Evolutionary conservation across 1,140 invertebrate genomes (phyloP).

Genomic region (Tetragnatha versicolor): DNA sequence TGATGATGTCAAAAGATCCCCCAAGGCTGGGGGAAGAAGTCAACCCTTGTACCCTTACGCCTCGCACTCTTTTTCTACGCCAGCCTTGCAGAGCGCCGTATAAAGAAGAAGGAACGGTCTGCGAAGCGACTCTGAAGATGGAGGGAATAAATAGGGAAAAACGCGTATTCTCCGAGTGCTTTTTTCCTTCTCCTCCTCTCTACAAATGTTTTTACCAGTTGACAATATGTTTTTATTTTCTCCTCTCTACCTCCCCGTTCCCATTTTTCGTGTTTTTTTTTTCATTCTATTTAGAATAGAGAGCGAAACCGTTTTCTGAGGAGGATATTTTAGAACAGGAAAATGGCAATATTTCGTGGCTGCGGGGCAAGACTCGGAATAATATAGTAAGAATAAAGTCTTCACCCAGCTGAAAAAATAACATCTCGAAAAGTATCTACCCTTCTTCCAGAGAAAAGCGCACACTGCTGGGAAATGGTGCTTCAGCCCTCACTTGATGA

Average conservation of each 20-base stretch:
- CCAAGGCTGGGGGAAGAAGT: constrained; percentile 31
- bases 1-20: constrained; percentile 48
- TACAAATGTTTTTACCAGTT: constrained; percentile 23
- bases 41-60: not conserved
- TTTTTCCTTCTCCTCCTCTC: not conserved
- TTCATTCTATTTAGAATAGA: constrained; percentile 17
- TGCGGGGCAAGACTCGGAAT: constrained; percentile 26
- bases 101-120: constrained; percentile 6
- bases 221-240: constrained; percentile 34
- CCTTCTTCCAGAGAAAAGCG: constrained; percentile 1
- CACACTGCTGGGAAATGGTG: constrained; percentile 1
- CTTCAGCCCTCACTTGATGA: constrained; percentile 44
- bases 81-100: constrained; percentile 1
- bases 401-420: constrained; percentile 28
- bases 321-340: constrained; percentile 45
- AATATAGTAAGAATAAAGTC: constrained; percentile 42
- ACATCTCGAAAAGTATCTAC: not conserved
- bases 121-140: constrained; percentile 4
- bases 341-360: constrained; percentile 50
- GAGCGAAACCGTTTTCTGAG: constrained; percentile 10
- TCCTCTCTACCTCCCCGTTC: not conserved
- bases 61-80: not conserved
- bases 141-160: constrained; percentile 32
- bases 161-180: not conserved
- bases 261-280: constrained; percentile 12